Evolutionary conservation across 1,140 invertebrate species (phyloP), one percentile per base, ranked within the genome.

Genomic region (Pinna nobilis): DNA sequence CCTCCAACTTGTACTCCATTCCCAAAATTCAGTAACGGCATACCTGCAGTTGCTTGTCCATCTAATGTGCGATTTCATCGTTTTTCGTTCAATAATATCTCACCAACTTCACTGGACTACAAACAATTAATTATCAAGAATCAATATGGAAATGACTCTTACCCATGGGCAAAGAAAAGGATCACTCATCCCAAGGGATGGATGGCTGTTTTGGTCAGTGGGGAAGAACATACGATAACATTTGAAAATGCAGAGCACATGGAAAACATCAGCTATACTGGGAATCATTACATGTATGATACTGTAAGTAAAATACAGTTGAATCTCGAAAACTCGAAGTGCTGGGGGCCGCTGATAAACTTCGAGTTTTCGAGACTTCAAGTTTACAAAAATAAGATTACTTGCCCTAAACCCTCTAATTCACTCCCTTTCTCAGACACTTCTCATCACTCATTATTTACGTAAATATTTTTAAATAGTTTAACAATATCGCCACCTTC

Each of bases 161-260:
- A 35, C 4, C 66, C 41, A 2, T 85, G 49, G 51, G 39, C 37
- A 25, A 51, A 66, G 23, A 82, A 85, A 35, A 33, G 76, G 0
- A 66, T 84, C 13, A 78, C 83, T n/a, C 82, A 84, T 61, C 65
- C 70, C 37, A 13, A 53, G 25, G 84, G 82, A 23, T 87, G 84
- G 85, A 71, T 78, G 60, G 37, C 73, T 9, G 41, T 78, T 4
- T 49, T 86, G 9, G 69, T 82, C 1, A 63, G 44, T 50, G 75
- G 74, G 5, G 51, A 76, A 23, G 77, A 64, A 11, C 74, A 83
- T 55, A 70, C 41, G 1, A 20, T 84, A 1, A 28, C 60, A 18
- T 86, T 84, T 71, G 74, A 79, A 25, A 74, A 83, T 69, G 81
- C 69, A 18, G 73, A 77, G 13, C 70, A 81, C 4, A 55, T 84